Evolutionary conservation across 2,113 vertebrate species (phyloP), one percentile per base, ranked within the genome.

Genomic region (Cathartes aura): DNA sequence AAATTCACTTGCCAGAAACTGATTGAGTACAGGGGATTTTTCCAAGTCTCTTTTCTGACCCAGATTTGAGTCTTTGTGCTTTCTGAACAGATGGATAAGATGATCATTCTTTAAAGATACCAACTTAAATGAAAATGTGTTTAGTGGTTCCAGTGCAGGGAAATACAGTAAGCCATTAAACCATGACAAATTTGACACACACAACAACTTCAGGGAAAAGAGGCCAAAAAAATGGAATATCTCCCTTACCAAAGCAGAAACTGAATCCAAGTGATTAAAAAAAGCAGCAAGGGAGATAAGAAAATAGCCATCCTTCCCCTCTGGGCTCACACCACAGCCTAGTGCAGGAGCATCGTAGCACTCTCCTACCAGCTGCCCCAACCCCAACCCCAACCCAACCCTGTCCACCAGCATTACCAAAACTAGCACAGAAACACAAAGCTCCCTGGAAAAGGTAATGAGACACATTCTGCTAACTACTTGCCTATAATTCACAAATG

Each of bases 71-170:
- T 95, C 95, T 90, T 93, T 60, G 67, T 95, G 89, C 91, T 96
- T 96, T 96, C 81, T 82, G 94, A 97, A 97, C 97, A 97, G 97
- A 97, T 96, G 95, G 94, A 90, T 96, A 93, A 93, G 94, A 97
- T 97, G 94, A 97, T 97, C 87, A 96, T 96, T 96, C 95, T 97
- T 96, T 92, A 97, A 96, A 97, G 92, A 93, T 96, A 91, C 91
- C 86, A 97, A 96, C 95, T 93, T 94, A 97, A 95, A 96, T 89
- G 86, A 95, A 97, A 97, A 97, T 82, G 89, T 81, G 87, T 96
- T 96, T 91, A 94, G 94, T 93, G 93, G 94, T 91, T 95, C 87
- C 83, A 87, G 89, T 72, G 62, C 92, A 95, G 79, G 71, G 87
- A 96, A 96, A 95, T 90, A 96, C 43, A 97, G 89, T 80, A 72